Percentiles rank a stretch among this genome's conserved stretches.
Evolutionary conservation across 2,888 invertebrate genomes (phyloP).

Genomic region (Ectemnius cavifrons): DNA sequence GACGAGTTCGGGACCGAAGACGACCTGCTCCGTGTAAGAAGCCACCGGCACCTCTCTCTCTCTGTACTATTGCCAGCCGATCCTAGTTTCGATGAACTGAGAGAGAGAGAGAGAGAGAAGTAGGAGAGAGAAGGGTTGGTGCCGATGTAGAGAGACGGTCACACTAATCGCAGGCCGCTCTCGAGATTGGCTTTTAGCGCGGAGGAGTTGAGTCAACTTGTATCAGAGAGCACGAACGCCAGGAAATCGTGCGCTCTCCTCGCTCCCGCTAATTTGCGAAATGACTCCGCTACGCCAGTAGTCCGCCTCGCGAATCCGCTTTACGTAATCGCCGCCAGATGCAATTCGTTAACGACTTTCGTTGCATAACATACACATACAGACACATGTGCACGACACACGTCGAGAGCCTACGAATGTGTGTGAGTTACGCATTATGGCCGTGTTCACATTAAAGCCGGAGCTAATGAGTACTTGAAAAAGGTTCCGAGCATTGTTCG

Average conservation of each 20-base stretch:
- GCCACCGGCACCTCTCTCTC: no score
- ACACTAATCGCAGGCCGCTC: constrained; percentile 70
- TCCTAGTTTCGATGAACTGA: background rate
- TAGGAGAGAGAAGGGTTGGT: constrained; percentile 4
- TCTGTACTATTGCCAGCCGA: no score
- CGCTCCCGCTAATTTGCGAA: constrained; percentile 33
- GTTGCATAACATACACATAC: background rate
- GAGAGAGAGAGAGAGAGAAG: constrained; percentile 12
- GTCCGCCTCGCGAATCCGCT: background rate
- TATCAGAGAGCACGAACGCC: constrained; percentile 29
- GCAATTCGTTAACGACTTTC: constrained; percentile 19
- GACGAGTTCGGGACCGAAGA: constrained; percentile 41
- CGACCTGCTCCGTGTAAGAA: constrained; percentile 10
- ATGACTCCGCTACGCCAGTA: constrained; percentile 12
- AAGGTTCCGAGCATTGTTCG: no score
- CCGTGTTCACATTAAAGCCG: no score
- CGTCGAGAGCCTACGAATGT: no score
- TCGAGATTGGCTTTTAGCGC: constrained; percentile 70
- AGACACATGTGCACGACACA: no score
- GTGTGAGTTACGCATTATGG: no score
- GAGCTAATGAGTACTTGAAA: no score
- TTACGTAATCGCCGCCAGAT: constrained; percentile 4
- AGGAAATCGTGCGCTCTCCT: constrained; percentile 41
- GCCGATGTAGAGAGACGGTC: constrained; percentile 52
- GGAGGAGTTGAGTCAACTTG: constrained; percentile 63